These are phyloP conservation scores for Elysia crispata DNA, from an alignment of 2,888 invertebrate species.

Conservation along the genomic window DNA sequence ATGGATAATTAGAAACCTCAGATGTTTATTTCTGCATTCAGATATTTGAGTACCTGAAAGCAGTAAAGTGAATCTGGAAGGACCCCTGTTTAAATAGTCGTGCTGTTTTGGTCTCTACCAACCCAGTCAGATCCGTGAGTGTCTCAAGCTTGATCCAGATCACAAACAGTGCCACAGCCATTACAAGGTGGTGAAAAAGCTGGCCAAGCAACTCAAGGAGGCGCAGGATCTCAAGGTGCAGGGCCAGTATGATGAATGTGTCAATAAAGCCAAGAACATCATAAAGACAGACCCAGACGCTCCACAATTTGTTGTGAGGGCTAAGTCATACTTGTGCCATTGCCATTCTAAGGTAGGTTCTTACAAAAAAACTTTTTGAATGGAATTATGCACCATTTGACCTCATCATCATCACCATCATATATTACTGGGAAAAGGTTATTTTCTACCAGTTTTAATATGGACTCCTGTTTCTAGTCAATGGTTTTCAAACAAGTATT, in stretches of 20 bases:
- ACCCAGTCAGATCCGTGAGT: slow-evolving; percentile 92
- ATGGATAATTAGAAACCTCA: neutral
- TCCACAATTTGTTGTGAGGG: slow-evolving; percentile 78
- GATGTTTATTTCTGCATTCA: neutral
- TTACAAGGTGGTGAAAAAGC: slow-evolving; percentile 96
- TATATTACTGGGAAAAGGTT: too few species aligned
- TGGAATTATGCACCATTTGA: too few species aligned
- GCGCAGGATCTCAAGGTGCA: slow-evolving; percentile 78
- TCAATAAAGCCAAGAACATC: slow-evolving; percentile 81
- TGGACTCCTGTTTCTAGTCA: too few species aligned
- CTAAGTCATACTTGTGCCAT: slow-evolving; percentile 87
- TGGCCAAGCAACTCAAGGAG: slow-evolving; percentile 83
- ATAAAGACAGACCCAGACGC: slow-evolving; percentile 85
- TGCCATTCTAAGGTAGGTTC: slow-evolving; percentile 79
- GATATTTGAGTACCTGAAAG: neutral
- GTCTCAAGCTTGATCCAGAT: slow-evolving; percentile 97
- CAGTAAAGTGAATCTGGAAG: neutral
- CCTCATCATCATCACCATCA: too few species aligned
- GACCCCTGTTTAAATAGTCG: neutral
- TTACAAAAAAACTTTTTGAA: too few species aligned
- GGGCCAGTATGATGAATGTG: slow-evolving; percentile 73
- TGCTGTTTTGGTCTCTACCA: slow-evolving; percentile 6
- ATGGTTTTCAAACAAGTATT: too few species aligned
- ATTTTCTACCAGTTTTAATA: too few species aligned
- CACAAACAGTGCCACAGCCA: slow-evolving; percentile 96